These are phyloP conservation scores for Pelochelys cantorii DNA, from an alignment of 2,797 vertebrate genomes.

Conservation along the genomic window DNA sequence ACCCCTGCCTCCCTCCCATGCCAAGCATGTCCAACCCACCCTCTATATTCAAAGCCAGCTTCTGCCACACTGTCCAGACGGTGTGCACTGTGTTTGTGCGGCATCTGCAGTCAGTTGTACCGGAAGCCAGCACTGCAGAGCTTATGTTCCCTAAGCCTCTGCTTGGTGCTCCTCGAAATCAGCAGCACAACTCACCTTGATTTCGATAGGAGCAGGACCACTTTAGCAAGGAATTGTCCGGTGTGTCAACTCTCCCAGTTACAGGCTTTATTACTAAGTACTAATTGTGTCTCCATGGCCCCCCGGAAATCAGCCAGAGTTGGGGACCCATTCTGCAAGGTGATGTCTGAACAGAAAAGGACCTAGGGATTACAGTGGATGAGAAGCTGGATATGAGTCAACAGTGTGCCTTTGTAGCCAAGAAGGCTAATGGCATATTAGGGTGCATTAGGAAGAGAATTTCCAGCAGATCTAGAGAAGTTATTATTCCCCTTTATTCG, in stretches of 20 bases:
- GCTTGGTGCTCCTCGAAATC: not conserved
- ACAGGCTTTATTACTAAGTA: not conserved
- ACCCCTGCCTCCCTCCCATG: not conserved
- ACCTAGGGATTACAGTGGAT: too few species aligned
- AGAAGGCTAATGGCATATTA: too few species aligned
- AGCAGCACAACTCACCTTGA: not conserved
- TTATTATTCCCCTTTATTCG: too few species aligned
- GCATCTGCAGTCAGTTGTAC: not conserved
- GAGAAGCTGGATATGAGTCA: too few species aligned
- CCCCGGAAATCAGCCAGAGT: not conserved
- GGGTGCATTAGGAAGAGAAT: too few species aligned
- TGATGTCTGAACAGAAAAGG: not conserved
- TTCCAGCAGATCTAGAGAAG: too few species aligned
- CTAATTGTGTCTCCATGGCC: not conserved
- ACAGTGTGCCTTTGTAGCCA: too few species aligned
- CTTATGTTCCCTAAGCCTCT: not conserved
- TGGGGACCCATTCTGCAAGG: not conserved
- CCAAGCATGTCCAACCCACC: not conserved
- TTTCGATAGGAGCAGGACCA: not conserved
- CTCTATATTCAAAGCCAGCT: not conserved
- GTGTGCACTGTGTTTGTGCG: not conserved
- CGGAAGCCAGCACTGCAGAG: not conserved
- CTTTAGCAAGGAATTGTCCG: not conserved
- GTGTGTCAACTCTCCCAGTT: not conserved
- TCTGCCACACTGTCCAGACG: not conserved